Evolutionary conservation across 1,140 invertebrate genomes (phyloP).

Genomic region (Diachasma alloeum): DNA sequence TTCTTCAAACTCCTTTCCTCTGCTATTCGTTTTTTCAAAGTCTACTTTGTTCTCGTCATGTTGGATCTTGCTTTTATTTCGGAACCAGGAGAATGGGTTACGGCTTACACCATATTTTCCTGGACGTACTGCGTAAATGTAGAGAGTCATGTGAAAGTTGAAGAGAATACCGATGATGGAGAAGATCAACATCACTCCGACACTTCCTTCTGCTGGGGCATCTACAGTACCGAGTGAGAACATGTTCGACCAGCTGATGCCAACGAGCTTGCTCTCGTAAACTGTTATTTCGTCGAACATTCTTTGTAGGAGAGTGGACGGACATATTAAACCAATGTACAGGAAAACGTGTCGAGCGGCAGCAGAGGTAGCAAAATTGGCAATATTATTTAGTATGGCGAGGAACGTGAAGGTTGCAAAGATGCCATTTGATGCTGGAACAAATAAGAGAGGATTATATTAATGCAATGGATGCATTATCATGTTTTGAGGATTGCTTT

Average conservation of each 20-base stretch:
- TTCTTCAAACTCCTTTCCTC: constrained; percentile 51
- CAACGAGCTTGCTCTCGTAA: constrained; percentile 41
- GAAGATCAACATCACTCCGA: constrained; percentile 45
- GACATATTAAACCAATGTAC: constrained; percentile 45
- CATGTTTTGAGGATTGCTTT: no score
- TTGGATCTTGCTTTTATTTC: constrained; percentile 52
- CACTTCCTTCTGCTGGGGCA: constrained; percentile 31
- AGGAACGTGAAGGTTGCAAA: constrained; percentile 25
- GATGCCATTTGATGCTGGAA: constrained; percentile 18
- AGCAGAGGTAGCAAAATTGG: constrained; percentile 8
- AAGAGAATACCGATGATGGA: constrained; percentile 41
- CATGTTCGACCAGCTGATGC: constrained; percentile 44
- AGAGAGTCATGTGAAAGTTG: constrained; percentile 48
- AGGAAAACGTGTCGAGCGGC: constrained; percentile 4
- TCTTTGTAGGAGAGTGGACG: constrained; percentile 39
- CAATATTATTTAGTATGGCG: constrained; percentile 21
- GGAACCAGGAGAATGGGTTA: constrained; percentile 67
- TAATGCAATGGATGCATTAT: background rate
- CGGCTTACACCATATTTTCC: constrained; percentile 67
- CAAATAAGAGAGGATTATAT: background rate
- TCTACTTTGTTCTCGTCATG: constrained; percentile 37
- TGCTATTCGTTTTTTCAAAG: constrained; percentile 39
- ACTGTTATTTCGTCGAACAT: constrained; percentile 43
- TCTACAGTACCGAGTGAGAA: constrained; percentile 29
- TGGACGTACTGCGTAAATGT: constrained; percentile 67